phyloP scores from a whole-genome alignment of 2,888 invertebrate genomes.

The Trissoscelio sp. region DNA sequence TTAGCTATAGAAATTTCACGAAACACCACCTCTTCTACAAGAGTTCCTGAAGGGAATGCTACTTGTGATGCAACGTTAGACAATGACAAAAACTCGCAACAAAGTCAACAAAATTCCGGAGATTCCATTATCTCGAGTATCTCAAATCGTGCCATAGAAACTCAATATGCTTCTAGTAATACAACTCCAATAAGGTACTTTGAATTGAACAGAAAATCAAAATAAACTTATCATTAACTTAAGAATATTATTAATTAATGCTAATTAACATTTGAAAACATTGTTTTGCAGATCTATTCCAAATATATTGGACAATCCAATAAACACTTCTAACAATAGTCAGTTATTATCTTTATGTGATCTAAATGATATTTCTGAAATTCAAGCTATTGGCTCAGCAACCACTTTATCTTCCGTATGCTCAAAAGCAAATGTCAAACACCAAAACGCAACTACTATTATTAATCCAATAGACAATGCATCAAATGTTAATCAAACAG shows the following conservation, averaged over 20 bases:
- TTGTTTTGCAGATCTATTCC: conserved; percentile 42
- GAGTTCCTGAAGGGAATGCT: conserved; percentile 71
- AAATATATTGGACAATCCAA: conserved; percentile 48
- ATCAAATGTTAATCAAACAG: conserved; percentile 57
- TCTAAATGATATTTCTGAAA: conserved; percentile 73
- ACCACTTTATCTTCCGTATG: conserved; percentile 76
- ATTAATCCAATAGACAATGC: conserved; percentile 66
- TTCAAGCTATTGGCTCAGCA: conserved; percentile 73
- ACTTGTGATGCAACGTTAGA: conserved; percentile 70
- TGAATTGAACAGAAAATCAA: no score
- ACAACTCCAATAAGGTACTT: conserved; percentile 74
- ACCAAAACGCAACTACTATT: conserved; percentile 58
- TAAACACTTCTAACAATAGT: conserved; percentile 64
- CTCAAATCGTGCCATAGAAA: conserved; percentile 73
- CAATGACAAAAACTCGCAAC: conserved; percentile 69
- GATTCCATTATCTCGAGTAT: conserved; percentile 72
- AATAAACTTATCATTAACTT: no score
- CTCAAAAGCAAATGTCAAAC: conserved; percentile 76
- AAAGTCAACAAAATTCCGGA: conserved; percentile 69
- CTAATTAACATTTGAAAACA: no score
- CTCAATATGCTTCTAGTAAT: conserved; percentile 67
- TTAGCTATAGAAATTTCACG: conserved; percentile 88
- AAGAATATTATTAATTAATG: no score
- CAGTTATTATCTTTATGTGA: conserved; percentile 76
- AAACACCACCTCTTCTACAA: conserved; percentile 86